A percentile compares a stretch with the other conserved stretches of the same genome.
These are phyloP conservation scores for Anarsia innoxiella DNA, from an alignment of 2,888 invertebrate genomes.

Conservation along the genomic window DNA sequence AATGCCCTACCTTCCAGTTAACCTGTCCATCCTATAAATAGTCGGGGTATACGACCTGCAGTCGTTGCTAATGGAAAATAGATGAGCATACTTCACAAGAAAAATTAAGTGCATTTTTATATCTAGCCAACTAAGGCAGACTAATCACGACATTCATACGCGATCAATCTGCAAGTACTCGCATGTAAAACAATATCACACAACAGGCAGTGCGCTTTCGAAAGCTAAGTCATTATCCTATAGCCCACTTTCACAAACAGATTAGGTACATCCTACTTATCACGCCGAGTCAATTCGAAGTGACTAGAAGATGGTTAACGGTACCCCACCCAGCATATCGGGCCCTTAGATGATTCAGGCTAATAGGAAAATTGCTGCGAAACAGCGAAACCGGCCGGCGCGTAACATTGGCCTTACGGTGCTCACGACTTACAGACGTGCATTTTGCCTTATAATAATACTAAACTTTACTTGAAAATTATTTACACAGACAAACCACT, in stretches of 20 bases:
- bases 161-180: too few relatives aligned
- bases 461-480: slow-evolving; percentile 24
- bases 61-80: slow-evolving; percentile 44
- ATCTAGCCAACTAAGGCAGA: not conserved
- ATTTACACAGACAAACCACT: slow-evolving; percentile 43
- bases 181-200: too few relatives aligned
- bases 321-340: slow-evolving; percentile 43
- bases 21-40: slow-evolving; percentile 57
- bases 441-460: slow-evolving; percentile 39
- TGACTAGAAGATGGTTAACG: slow-evolving; percentile 43
- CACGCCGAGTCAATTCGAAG: slow-evolving; percentile 45
- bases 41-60: slow-evolving; percentile 40
- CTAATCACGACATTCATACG: too few relatives aligned
- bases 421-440: slow-evolving; percentile 59
- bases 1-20: slow-evolving; percentile 51
- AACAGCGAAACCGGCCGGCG: slow-evolving; percentile 43
- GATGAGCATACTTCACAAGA: slow-evolving; percentile 26
- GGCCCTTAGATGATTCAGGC: slow-evolving; percentile 61
- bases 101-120: slow-evolving; percentile 19
- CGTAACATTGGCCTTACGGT: slow-evolving; percentile 73
- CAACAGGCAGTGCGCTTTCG: slow-evolving; percentile 23
- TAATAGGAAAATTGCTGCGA: slow-evolving; percentile 68
- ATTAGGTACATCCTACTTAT: slow-evolving; percentile 63
- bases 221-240: slow-evolving; percentile 25
- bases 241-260: slow-evolving; percentile 54